Base-by-base conservation (phyloP, 2,888 invertebrate species). In the Amphipyra tragopoginis region DNA sequence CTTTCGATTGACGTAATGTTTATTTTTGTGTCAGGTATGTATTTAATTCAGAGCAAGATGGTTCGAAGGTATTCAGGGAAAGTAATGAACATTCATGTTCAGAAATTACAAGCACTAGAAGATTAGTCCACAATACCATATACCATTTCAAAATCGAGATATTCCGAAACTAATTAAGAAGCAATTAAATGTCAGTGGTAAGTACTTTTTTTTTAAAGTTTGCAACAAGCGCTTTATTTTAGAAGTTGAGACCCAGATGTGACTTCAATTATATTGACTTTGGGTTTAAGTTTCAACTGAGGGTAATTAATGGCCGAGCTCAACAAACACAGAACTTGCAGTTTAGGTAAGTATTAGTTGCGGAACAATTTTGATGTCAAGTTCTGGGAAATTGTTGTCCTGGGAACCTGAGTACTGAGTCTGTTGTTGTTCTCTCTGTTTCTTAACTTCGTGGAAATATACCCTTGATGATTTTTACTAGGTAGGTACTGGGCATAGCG, bases 261-360 rank as follows among this genome's bases (percentile, higher is more conserved):
- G 39, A 34, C 15, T 56, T 42, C 48, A 48, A 21, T 67, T 55
- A 49, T 38, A 52, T 49, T 56, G 13, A 44, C 48, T 52, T 68
- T 48, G 29, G 33, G 61, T 62, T 56, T 52, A 8, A 44, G 44
- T 60, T 60, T 40, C 14, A 26, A 29, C 45, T 51, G 29, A 57
- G 55, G 40, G 10, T 64, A 43, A 51, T 56, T 56, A 55, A 64
- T 64, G 33, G 33, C 9, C 6, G 33, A 38, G 15, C 33, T 10
- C 33, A 38, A 42, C 14, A 51, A 48, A 38, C 33, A 42, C 14
- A 36, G 13, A 50, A 38, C 40, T 50, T 36, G 33, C 15, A 29
- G 6, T 10, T 42, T 43, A 52, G 38, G 11, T 36, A n/a, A n/a
- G n/a, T n/a, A n/a, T n/a, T 36, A 1, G 8, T 9, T 36, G 36